Evolutionary conservation across 64 coral and sea anemone genomes (phyloP).

Genomic region (Pocillopora verrucosa): DNA sequence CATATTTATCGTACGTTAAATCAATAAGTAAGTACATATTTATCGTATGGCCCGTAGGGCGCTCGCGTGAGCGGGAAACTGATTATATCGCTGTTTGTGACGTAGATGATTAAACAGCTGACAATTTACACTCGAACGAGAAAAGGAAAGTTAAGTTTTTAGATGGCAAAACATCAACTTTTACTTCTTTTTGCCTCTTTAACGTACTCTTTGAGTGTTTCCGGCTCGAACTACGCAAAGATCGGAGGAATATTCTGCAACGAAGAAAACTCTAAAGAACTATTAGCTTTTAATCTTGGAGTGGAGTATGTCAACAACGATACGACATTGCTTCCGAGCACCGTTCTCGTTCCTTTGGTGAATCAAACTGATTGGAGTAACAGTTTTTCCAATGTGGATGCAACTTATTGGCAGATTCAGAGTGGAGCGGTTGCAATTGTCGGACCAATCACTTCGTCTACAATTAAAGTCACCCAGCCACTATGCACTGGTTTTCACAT

Average conservation of each 20-base stretch:
- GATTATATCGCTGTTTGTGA: not conserved
- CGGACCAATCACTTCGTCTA: slow-evolving; percentile 61
- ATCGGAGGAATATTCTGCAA: slow-evolving; percentile 73
- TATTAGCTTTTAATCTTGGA: slow-evolving; percentile 62
- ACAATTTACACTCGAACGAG: not conserved
- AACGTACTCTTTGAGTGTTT: not conserved
- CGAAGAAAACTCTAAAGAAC: slow-evolving; percentile 19
- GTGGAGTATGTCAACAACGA: slow-evolving; percentile 82
- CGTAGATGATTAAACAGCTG: not conserved
- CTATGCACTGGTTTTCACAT: slow-evolving; percentile 75
- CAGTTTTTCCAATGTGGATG: slow-evolving; percentile 64
- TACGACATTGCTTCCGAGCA: slow-evolving; percentile 54
- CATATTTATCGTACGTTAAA: not conserved
- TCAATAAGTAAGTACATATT: not conserved
- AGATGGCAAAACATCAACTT: not conserved
- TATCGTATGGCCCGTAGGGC: not conserved
- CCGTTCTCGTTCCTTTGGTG: slow-evolving; percentile 35
- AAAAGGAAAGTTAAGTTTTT: not conserved
- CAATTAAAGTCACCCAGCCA: slow-evolving; percentile 57
- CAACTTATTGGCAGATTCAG: slow-evolving; percentile 73
- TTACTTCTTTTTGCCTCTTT: not conserved
- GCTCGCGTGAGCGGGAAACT: not conserved
- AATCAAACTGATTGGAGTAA: slow-evolving; percentile 61
- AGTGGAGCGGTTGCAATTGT: slow-evolving; percentile 47
- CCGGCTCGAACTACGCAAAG: slow-evolving; percentile 22